Evolutionary conservation across 1,140 invertebrate genomes (phyloP), one percentile per base, ranked within the genome.

Genomic region (Stenopsyche tienmushanensis): DNA sequence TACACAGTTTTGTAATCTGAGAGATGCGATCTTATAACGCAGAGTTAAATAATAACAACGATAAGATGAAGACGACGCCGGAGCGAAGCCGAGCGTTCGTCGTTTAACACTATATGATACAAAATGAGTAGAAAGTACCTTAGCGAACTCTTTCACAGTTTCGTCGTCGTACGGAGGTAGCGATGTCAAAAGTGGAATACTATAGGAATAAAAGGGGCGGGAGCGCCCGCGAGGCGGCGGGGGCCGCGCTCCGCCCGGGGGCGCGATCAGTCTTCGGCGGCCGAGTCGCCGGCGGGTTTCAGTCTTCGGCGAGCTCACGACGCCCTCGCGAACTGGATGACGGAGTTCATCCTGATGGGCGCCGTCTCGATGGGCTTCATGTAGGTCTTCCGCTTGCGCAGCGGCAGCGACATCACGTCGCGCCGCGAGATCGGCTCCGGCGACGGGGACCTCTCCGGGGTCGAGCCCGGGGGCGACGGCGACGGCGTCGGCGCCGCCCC

Each of bases 281-380:
- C 49, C 13, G 23, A 13, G 23, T 23, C 49, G 25, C 49, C 18
- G 18, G 25, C 26, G 8, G 34, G 42, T 39, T 17, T 60, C 62
- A 66, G 60, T 70, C 67, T 58, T 24, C 39, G 42, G 5, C 10
- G 15, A 8, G 42, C 45, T 78, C 85, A 86, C 70, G 85, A 86
- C 10, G 89, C 86, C 66, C 86, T 85, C 7, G 90, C 91, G 73
- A 90, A 93, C 59, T 91, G 89, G 69, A 92, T 92, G 41, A 92
- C 90, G 0, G 90, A 90, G 68, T 84, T 90, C 71, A 90, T 87
- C 47, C 90, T 82, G 72, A 80, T 80, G 72, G 73, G 76, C 24
- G 80, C 76, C 24, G 78, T 70, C 66, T 87, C 84, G 80, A 87
- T 85, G 0, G 86, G 86, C 63, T 88, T 84, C 53, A 89, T 83